Evolutionary conservation across 2,113 vertebrate species (phyloP).

Genomic region (Cygnus atratus): DNA sequence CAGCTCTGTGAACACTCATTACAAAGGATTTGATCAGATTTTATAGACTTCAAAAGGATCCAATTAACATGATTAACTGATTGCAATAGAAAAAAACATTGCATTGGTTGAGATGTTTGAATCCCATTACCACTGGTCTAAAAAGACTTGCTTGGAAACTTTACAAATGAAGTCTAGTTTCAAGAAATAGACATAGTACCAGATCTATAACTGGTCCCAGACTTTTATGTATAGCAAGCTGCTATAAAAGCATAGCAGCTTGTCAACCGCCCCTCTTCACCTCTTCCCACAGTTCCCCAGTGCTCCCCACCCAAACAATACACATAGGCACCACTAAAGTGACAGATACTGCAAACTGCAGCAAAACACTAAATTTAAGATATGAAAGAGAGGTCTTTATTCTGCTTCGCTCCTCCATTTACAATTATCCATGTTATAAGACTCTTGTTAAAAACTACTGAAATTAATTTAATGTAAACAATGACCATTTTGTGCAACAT

Average conservation of each 20-base stretch:
- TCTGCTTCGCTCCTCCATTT: neutral
- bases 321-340: neutral
- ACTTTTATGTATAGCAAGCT: too few relatives aligned
- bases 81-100: neutral
- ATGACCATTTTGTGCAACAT: neutral
- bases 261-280: neutral
- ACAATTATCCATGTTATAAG: neutral
- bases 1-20: neutral
- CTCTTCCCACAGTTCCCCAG: too few relatives aligned
- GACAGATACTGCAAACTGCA: neutral
- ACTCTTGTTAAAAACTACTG: neutral
- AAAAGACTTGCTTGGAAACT: neutral
- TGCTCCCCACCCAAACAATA: neutral
- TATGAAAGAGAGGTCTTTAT: slow-evolving; percentile 42
- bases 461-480: slow-evolving; percentile 55
- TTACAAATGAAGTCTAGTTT: neutral
- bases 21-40: neutral
- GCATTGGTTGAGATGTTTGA: rapidly evolving
- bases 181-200: neutral
- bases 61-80: neutral
- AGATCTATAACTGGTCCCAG: too few relatives aligned
- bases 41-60: neutral
- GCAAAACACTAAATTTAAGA: neutral
- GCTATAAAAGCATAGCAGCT: neutral
- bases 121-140: too few relatives aligned